A percentile compares a stretch with the other conserved stretches of the same genome.
These are phyloP conservation scores for Oceanodroma tethys DNA, from an alignment of 2,113 vertebrate species.

Conservation along the genomic window DNA sequence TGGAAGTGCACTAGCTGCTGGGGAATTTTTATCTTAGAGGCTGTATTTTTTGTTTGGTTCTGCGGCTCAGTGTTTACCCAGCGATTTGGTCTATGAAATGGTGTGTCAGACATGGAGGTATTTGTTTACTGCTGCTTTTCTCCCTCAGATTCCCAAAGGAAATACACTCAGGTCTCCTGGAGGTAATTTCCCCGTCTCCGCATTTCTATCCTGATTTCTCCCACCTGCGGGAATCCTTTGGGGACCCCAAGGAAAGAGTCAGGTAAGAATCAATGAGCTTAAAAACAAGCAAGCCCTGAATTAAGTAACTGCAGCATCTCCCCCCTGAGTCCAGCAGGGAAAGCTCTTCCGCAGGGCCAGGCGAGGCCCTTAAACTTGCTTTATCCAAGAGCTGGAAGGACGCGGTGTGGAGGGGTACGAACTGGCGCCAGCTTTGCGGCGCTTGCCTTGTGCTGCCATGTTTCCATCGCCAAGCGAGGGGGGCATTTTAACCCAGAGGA, in stretches of 20 bases:
- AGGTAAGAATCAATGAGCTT: conserved; percentile 71
- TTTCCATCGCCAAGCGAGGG: background rate
- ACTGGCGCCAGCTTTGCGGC: background rate
- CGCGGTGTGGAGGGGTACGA: accelerated
- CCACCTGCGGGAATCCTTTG: conserved; percentile 88
- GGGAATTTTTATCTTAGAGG: background rate
- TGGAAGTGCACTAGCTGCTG: background rate
- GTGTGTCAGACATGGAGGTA: background rate
- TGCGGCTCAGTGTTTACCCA: background rate
- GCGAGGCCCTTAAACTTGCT: background rate
- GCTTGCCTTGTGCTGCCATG: background rate
- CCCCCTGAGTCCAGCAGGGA: background rate
- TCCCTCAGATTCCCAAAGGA: conserved; percentile 84
- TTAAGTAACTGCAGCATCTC: background rate
- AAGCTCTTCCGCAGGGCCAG: background rate
- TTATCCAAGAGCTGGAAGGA: background rate
- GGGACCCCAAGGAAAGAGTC: conserved; percentile 93
- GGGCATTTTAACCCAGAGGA: background rate
- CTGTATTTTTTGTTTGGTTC: background rate
- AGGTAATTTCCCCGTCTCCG: conserved; percentile 90
- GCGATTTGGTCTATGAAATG: background rate
- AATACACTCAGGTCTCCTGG: conserved; percentile 90
- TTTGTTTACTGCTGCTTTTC: conserved; percentile 9
- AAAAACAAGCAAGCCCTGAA: background rate
- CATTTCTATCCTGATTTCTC: conserved; percentile 96